phyloP scores from a whole-genome alignment of 64 coral and sea anemone genomes.

The Porites lutea region DNA sequence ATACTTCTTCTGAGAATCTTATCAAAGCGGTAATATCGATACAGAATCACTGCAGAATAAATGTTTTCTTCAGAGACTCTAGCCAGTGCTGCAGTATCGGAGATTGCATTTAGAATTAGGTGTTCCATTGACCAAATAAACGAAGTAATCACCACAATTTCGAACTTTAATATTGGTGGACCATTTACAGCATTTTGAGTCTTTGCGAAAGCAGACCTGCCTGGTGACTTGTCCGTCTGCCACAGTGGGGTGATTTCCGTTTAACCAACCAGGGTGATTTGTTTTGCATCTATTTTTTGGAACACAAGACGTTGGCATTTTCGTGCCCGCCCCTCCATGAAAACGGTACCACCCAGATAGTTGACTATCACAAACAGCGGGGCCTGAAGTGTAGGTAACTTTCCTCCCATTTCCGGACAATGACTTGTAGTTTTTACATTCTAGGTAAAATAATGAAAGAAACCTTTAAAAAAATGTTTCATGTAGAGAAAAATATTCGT shows the following conservation, averaged over 20 bases:
- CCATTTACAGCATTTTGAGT: background rate
- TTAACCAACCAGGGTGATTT: background rate
- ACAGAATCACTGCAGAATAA: too few species aligned
- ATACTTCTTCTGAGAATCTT: too few species aligned
- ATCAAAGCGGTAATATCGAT: too few species aligned
- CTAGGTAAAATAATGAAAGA: too few species aligned
- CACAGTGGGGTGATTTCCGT: background rate
- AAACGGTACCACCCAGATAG: background rate
- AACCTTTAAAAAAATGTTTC: too few species aligned
- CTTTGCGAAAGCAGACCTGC: background rate
- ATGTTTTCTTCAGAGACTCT: too few species aligned
- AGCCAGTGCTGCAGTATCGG: too few species aligned
- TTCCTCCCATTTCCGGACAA: too few species aligned
- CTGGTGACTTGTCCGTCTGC: background rate
- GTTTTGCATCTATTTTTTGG: background rate
- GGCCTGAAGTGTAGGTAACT: too few species aligned
- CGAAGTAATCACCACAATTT: background rate
- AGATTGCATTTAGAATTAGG: background rate
- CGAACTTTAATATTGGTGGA: background rate
- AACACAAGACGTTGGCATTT: background rate
- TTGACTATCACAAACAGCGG: background rate
- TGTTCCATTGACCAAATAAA: background rate
- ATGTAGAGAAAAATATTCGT: too few species aligned
- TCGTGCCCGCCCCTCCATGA: background rate
- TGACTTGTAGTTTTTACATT: too few species aligned